Percentiles rank a stretch among this genome's conserved stretches.
Evolutionary conservation across 2,113 vertebrate genomes (phyloP).

Genomic region (Atherinomorus stipes): DNA sequence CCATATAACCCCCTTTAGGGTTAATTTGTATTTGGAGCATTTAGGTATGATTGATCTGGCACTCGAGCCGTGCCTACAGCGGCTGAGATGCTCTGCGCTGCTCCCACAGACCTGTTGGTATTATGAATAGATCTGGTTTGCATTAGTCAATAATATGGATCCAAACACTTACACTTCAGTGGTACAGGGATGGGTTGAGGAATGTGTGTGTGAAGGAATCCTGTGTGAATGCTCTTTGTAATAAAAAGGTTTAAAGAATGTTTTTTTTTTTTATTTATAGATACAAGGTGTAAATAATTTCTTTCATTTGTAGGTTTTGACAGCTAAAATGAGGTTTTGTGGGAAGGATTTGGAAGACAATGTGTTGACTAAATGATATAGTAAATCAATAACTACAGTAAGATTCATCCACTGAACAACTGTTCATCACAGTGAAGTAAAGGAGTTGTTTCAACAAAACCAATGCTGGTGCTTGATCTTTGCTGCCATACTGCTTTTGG

Average conservation of each 20-base stretch:
- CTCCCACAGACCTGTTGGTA: conserved; percentile 55
- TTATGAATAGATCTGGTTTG: conserved; percentile 73
- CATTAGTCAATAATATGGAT: conserved; percentile 74
- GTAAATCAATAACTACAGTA: background rate
- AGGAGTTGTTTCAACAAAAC: background rate
- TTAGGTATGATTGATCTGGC: conserved; percentile 78
- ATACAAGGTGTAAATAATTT: background rate
- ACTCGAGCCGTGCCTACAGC: conserved; percentile 49
- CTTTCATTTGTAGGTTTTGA: background rate
- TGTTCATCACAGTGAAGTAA: background rate
- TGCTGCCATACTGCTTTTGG: too few species aligned
- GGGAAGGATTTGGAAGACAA: background rate
- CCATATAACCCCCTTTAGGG: conserved; percentile 50
- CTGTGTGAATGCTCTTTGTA: background rate
- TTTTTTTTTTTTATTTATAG: background rate
- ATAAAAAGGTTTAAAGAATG: background rate
- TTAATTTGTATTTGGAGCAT: conserved; percentile 75
- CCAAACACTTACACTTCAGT: conserved; percentile 42
- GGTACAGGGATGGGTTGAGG: conserved; percentile 26
- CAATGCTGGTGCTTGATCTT: background rate
- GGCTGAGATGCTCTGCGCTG: conserved; percentile 45
- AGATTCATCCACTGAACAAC: background rate
- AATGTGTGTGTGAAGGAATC: conserved; percentile 11
- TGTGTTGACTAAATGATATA: background rate
- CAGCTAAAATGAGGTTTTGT: conserved; percentile 1